Evolutionary conservation across 2,888 invertebrate genomes (phyloP).

Genomic region (Microdon myrmicae): DNA sequence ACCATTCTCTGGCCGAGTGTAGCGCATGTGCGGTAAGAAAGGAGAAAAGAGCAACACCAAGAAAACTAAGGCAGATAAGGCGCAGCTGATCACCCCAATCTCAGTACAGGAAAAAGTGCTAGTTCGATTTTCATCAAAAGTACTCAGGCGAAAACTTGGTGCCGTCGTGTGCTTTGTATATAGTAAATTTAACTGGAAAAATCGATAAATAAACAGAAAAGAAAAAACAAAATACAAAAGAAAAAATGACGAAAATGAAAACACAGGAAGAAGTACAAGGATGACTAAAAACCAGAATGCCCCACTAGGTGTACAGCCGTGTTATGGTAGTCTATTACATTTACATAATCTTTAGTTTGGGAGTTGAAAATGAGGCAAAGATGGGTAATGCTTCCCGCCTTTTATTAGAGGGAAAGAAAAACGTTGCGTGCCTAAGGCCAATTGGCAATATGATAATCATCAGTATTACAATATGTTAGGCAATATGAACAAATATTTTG

Average conservation of each 20-base stretch:
- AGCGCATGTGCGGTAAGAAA: conserved; percentile 39
- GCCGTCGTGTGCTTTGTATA: background rate
- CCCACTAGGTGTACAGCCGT: too few relatives aligned
- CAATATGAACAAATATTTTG: too few relatives aligned
- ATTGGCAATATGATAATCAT: conserved; percentile 47
- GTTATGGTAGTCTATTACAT: conserved; percentile 35
- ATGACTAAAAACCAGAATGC: too few relatives aligned
- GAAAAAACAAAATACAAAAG: background rate
- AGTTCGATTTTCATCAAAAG: conserved; percentile 33
- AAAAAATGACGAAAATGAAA: too few relatives aligned
- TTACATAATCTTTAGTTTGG: conserved; percentile 43
- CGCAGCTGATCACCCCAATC: conserved; percentile 42
- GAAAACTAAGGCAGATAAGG: conserved; percentile 42
- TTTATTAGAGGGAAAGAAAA: conserved; percentile 22
- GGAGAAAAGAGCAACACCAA: conserved; percentile 40
- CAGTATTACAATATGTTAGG: conserved; percentile 39
- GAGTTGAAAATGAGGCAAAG: conserved; percentile 41
- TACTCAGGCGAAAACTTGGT: background rate
- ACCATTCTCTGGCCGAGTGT: background rate
- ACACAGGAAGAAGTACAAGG: too few relatives aligned
- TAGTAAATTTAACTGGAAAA: conserved; percentile 31
- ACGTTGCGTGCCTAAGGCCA: conserved; percentile 36
- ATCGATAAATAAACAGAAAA: conserved; percentile 31
- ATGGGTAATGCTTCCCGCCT: conserved; percentile 46
- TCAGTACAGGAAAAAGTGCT: conserved; percentile 4